Evolutionary conservation across 2,113 vertebrate species (phyloP).

Genomic region (Picathartes gymnocephalus): DNA sequence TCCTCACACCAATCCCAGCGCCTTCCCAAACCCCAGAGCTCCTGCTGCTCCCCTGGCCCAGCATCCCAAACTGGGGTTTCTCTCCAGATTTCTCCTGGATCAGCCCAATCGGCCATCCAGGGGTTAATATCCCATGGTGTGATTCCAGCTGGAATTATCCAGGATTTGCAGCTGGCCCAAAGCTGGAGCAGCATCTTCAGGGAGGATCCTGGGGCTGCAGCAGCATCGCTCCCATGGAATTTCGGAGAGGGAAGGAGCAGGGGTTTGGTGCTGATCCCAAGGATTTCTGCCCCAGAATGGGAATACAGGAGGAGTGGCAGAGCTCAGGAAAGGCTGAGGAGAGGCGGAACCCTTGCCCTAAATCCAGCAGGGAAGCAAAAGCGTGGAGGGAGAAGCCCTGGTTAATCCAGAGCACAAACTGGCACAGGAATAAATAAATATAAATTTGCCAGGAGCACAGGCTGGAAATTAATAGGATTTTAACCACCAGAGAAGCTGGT

Average conservation of each 20-base stretch:
- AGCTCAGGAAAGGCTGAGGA: not conserved
- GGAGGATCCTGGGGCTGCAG: not conserved
- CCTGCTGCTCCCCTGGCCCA: too few relatives aligned
- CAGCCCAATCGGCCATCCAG: not conserved
- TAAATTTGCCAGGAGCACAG: not conserved
- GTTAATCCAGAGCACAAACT: slow-evolving; percentile 13
- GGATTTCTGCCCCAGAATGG: not conserved
- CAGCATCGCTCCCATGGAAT: not conserved
- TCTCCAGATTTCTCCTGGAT: not conserved
- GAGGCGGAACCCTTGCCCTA: not conserved
- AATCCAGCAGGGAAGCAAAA: not conserved
- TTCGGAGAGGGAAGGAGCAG: not conserved
- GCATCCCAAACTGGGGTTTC: not conserved
- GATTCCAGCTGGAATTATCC: not conserved
- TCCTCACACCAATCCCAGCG: not conserved
- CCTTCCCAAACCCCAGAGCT: not conserved
- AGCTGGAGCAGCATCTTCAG: not conserved
- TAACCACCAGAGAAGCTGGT: not conserved
- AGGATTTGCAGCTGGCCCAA: not conserved
- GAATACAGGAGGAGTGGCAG: not conserved
- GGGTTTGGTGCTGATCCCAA: not conserved
- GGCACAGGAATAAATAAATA: slow-evolving; percentile 32
- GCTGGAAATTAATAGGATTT: slow-evolving; percentile 18
- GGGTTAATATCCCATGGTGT: not conserved
- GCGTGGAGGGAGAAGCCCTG: not conserved